Percentiles rank a stretch among this genome's conserved stretches.
These are phyloP conservation scores for Holotrichia oblita DNA, from an alignment of 1,140 invertebrate species.

Conservation along the genomic window DNA sequence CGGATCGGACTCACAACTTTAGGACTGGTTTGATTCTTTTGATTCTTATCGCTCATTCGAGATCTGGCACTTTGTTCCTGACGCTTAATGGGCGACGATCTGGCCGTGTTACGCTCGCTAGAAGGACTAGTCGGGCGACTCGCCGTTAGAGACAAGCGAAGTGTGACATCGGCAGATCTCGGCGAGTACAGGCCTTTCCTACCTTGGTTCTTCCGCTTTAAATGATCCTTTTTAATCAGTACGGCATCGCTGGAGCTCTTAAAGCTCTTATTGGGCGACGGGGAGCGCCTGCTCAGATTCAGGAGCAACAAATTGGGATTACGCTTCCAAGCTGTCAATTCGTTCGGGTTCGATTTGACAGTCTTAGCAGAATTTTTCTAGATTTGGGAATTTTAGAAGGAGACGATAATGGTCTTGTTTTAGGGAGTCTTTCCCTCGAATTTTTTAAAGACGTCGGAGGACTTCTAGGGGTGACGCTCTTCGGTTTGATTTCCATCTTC, in stretches of 20 bases:
- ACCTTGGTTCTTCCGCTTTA: background rate
- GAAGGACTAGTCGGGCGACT: too few relatives aligned
- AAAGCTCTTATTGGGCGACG: background rate
- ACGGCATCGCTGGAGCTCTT: background rate
- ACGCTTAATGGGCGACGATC: too few relatives aligned
- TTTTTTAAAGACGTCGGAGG: background rate
- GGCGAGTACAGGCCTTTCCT: background rate
- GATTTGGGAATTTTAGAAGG: background rate
- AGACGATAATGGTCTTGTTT: background rate
- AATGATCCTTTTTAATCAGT: background rate
- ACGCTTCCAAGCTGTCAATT: background rate
- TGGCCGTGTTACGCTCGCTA: too few relatives aligned
- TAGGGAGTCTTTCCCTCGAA: background rate
- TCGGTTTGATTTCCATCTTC: too few relatives aligned
- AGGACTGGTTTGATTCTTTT: too few relatives aligned
- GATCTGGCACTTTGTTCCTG: too few relatives aligned
- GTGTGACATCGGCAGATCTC: background rate
- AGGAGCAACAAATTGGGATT: too few relatives aligned
- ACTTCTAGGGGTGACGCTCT: too few relatives aligned
- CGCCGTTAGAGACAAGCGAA: too few relatives aligned
- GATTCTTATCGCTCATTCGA: too few relatives aligned
- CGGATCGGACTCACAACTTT: too few relatives aligned
- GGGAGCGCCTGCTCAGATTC: background rate
- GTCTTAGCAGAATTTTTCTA: background rate
- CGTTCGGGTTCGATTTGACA: background rate